Conservation (phyloP, 2,888 invertebrate genomes). For the Melangyna quadrimaculata region DNA sequence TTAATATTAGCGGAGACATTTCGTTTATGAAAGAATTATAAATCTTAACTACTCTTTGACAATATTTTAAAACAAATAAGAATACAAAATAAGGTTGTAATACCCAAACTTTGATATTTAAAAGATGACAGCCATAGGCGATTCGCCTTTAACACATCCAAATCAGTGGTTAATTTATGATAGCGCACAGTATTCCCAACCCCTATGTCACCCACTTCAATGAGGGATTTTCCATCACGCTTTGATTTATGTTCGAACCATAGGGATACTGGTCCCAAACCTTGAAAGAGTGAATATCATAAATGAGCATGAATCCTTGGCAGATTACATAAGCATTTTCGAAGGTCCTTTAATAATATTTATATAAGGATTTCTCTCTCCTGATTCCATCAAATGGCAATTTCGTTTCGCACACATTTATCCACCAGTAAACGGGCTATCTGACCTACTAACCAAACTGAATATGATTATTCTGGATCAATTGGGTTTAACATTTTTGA, state of each 20-base stretch:
- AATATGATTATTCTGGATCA: slow-evolving; percentile 62
- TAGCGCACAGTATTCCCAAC: neutral
- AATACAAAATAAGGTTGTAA: neutral
- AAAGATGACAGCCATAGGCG: neutral
- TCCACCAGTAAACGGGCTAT: slow-evolving; percentile 51
- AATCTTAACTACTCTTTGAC: no score
- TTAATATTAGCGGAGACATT: no score
- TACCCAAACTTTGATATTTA: neutral
- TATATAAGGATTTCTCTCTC: slow-evolving; percentile 36
- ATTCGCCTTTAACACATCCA: neutral
- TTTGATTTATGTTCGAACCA: slow-evolving; percentile 57
- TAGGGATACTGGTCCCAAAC: neutral
- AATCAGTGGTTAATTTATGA: neutral
- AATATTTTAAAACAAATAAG: no score
- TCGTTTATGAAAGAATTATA: no score
- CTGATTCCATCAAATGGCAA: slow-evolving; percentile 29
- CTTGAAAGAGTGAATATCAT: slow-evolving; percentile 39
- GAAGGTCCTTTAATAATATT: slow-evolving; percentile 46
- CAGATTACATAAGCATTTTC: slow-evolving; percentile 41
- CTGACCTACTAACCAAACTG: slow-evolving; percentile 55
- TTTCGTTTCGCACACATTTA: slow-evolving; percentile 52
- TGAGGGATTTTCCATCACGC: slow-evolving; percentile 34
- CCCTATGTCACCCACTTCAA: slow-evolving; percentile 11
- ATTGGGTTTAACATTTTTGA: slow-evolving; percentile 56
- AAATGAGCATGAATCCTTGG: slow-evolving; percentile 60